Percentiles rank a stretch among this genome's conserved stretches.
These are phyloP conservation scores for Sebastolobus altivelis DNA, from an alignment of 2,797 vertebrate genomes.

Conservation along the genomic window DNA sequence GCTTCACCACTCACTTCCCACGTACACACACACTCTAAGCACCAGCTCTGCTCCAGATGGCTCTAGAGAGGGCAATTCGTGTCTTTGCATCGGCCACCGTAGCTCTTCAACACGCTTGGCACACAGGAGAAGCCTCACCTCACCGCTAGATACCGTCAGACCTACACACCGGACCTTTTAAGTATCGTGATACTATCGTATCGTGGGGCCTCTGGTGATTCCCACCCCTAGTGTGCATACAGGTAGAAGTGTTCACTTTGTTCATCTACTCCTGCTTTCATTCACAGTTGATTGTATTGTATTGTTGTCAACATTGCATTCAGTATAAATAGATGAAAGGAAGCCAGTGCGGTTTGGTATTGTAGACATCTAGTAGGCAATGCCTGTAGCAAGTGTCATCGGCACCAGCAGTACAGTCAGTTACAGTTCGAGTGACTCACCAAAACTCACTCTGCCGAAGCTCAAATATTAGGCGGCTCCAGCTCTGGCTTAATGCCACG, in stretches of 20 bases:
- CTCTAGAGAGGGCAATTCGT: too few species aligned
- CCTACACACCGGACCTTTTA: too few species aligned
- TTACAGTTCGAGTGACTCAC: conserved; percentile 8
- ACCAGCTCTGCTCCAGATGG: too few species aligned
- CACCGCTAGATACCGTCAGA: not conserved
- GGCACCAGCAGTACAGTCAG: not conserved
- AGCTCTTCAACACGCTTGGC: too few species aligned
- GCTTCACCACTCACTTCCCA: too few species aligned
- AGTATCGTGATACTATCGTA: not conserved
- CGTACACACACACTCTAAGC: too few species aligned
- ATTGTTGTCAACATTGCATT: not conserved
- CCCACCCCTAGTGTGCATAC: not conserved
- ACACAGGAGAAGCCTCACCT: too few species aligned
- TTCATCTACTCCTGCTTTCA: not conserved
- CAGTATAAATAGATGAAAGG: not conserved
- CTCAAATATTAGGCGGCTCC: conserved; percentile 20
- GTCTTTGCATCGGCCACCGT: too few species aligned
- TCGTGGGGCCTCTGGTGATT: not conserved
- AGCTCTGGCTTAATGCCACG: conserved; percentile 5
- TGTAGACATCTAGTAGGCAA: not conserved
- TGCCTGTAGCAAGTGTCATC: not conserved
- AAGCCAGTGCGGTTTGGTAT: not conserved
- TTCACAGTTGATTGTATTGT: not conserved
- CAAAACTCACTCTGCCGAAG: not conserved
- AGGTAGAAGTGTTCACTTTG: not conserved